Conservation (phyloP, 2,113 vertebrate genomes). For the Coregonus clupeaformis region DNA sequence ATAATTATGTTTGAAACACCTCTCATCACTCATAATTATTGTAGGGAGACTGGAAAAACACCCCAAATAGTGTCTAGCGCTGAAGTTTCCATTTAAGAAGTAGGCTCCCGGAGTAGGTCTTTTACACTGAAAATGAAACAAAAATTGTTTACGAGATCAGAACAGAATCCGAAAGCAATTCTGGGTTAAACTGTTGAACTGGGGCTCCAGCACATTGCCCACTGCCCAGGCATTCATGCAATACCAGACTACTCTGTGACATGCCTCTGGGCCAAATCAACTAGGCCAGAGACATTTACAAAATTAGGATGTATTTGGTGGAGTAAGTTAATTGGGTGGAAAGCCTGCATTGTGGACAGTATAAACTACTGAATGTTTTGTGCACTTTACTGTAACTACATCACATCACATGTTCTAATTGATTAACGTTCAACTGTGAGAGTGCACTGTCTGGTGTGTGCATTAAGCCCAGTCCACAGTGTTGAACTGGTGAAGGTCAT, state of each 20-base stretch:
- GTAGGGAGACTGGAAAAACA: no score
- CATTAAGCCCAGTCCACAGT: slow-evolving; percentile 23
- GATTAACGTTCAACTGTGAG: slow-evolving; percentile 8
- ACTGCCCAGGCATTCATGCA: background rate
- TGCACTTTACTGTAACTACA: background rate
- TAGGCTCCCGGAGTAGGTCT: background rate
- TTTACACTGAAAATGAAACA: no score
- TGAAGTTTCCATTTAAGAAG: no score
- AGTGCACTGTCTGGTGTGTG: slow-evolving; percentile 15
- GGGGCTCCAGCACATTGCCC: background rate
- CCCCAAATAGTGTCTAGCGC: no score
- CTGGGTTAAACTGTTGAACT: background rate
- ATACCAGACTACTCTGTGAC: background rate
- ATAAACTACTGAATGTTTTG: background rate
- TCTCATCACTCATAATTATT: no score
- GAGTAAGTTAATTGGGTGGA: background rate
- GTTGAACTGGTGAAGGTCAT: slow-evolving; percentile 57
- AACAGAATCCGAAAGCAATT: no score
- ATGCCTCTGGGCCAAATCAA: background rate
- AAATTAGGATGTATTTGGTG: background rate
- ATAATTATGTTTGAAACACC: no score
- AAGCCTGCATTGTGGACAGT: background rate
- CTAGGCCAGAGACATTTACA: background rate
- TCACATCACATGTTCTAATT: background rate
- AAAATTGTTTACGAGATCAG: no score